phyloP scores from a whole-genome alignment of 1,140 invertebrate genomes.

The Ceratosolen solmsi region DNA sequence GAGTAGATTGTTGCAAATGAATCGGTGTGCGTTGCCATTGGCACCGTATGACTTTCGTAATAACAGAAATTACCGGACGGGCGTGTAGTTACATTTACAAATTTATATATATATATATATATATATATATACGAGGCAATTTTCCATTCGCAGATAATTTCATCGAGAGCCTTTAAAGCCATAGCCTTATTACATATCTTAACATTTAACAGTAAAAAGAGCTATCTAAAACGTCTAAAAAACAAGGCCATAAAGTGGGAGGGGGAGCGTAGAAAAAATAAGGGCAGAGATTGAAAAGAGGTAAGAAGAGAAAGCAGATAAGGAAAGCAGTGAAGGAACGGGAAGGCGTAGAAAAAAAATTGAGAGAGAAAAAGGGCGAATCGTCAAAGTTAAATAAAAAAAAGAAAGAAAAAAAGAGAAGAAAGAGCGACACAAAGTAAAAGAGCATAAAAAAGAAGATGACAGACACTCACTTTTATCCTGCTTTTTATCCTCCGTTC shows the following conservation, averaged over 20 bases:
- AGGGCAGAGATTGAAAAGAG: constrained; percentile 21
- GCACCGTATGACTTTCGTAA: too few relatives aligned
- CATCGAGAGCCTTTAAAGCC: neutral
- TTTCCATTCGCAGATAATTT: too few relatives aligned
- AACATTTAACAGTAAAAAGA: neutral
- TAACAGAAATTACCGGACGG: too few relatives aligned
- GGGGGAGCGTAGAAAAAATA: constrained; percentile 26
- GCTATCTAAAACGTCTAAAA: neutral
- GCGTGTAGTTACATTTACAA: too few relatives aligned
- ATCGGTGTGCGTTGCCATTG: too few relatives aligned
- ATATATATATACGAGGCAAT: too few relatives aligned
- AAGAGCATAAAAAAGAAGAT: constrained; percentile 28
- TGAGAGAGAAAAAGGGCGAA: constrained; percentile 13
- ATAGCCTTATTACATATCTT: neutral
- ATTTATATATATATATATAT: too few relatives aligned
- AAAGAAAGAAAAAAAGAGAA: constrained; percentile 3
- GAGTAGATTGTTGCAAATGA: too few relatives aligned
- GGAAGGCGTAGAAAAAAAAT: neutral
- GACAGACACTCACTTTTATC: constrained; percentile 58
- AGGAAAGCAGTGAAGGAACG: constrained; percentile 18
- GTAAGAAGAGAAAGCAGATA: constrained; percentile 37
- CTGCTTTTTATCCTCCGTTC: constrained; percentile 54
- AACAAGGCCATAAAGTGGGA: too few relatives aligned
- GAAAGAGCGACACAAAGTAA: constrained; percentile 19
- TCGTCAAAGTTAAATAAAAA: constrained; percentile 6